Conservation (phyloP, 2,113 vertebrate genomes). For the Pseudorhombus dupliciocellatus region DNA sequence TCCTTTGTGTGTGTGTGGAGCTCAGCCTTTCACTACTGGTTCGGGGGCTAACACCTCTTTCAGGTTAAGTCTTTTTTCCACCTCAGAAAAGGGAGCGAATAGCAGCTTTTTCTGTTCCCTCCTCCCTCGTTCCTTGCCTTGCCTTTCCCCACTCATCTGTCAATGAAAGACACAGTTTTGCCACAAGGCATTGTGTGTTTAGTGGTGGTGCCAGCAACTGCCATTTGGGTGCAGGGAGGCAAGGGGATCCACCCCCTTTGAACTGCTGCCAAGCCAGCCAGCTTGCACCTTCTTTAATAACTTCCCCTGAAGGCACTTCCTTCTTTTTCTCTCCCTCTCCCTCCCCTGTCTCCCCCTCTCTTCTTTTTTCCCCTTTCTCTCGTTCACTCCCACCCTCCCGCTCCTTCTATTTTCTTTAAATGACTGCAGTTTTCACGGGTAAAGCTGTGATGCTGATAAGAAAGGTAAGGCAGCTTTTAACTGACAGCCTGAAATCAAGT, state of each 20-base stretch:
- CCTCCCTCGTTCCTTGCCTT: slow-evolving; percentile 58
- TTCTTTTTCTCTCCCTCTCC: slow-evolving; percentile 63
- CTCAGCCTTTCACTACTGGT: slow-evolving; percentile 59
- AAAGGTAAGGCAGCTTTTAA: slow-evolving; percentile 77
- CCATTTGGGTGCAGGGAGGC: slow-evolving; percentile 79
- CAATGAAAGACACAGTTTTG: slow-evolving; percentile 79
- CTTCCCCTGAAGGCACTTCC: slow-evolving; percentile 80
- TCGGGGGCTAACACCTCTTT: slow-evolving; percentile 73
- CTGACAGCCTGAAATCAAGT: slow-evolving; percentile 77
- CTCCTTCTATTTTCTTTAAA: slow-evolving; percentile 68
- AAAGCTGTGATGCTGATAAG: slow-evolving; percentile 82
- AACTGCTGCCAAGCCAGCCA: slow-evolving; percentile 82
- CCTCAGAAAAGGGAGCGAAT: slow-evolving; percentile 53
- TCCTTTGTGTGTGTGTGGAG: slow-evolving; percentile 40
- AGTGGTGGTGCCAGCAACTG: slow-evolving; percentile 82
- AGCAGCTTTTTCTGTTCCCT: slow-evolving; percentile 69
- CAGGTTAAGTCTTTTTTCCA: slow-evolving; percentile 66
- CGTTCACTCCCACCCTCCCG: slow-evolving; percentile 69
- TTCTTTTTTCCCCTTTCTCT: slow-evolving; percentile 47
- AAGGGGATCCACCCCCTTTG: slow-evolving; percentile 80
- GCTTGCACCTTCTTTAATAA: slow-evolving; percentile 81
- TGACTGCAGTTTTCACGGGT: slow-evolving; percentile 76
- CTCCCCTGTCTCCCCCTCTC: slow-evolving; percentile 32
- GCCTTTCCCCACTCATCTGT: slow-evolving; percentile 72
- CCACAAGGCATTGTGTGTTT: slow-evolving; percentile 85